phyloP scores from a whole-genome alignment of 2,797 vertebrate species.

The Acestrorhynchus altus region DNA sequence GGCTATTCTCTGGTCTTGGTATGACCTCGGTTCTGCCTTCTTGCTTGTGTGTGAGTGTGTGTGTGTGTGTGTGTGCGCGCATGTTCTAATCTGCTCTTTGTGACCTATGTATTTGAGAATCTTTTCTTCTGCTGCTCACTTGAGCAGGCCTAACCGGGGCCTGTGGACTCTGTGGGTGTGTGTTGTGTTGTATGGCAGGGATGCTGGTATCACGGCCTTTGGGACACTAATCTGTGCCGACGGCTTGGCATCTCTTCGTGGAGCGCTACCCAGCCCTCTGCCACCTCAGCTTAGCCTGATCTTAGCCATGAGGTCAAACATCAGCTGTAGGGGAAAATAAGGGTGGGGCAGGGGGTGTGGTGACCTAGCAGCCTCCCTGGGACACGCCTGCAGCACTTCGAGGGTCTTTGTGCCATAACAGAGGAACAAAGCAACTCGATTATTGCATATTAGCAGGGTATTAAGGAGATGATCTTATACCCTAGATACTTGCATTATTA shows the following conservation, averaged over 20 bases:
- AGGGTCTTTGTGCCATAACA: slow-evolving; percentile 6
- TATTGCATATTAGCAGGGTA: slow-evolving; percentile 10
- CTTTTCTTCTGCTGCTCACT: slow-evolving; percentile 38
- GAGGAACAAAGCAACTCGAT: neutral
- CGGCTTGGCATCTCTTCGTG: slow-evolving; percentile 62
- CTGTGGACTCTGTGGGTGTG: neutral
- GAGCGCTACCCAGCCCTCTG: slow-evolving; percentile 57
- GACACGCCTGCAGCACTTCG: neutral
- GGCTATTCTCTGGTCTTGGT: slow-evolving; percentile 45
- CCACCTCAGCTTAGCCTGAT: slow-evolving; percentile 68
- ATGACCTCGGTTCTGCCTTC: slow-evolving; percentile 42
- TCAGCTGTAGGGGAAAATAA: slow-evolving; percentile 44
- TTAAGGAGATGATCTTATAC: slow-evolving; percentile 10
- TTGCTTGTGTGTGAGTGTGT: neutral
- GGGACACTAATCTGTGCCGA: slow-evolving; percentile 51
- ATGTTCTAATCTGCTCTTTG: neutral
- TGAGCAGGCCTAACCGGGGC: slow-evolving; percentile 31
- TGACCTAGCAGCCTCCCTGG: slow-evolving; percentile 14
- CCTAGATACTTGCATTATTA: too few relatives aligned
- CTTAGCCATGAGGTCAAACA: slow-evolving; percentile 62
- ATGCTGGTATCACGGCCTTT: slow-evolving; percentile 50
- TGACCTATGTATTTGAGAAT: neutral
- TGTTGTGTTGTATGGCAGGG: slow-evolving; percentile 1
- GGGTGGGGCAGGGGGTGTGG: neutral
- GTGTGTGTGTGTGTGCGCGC: slow-evolving; percentile 12